Evolutionary conservation across 2,113 vertebrate genomes (phyloP).

Genomic region (Petroica traversi): DNA sequence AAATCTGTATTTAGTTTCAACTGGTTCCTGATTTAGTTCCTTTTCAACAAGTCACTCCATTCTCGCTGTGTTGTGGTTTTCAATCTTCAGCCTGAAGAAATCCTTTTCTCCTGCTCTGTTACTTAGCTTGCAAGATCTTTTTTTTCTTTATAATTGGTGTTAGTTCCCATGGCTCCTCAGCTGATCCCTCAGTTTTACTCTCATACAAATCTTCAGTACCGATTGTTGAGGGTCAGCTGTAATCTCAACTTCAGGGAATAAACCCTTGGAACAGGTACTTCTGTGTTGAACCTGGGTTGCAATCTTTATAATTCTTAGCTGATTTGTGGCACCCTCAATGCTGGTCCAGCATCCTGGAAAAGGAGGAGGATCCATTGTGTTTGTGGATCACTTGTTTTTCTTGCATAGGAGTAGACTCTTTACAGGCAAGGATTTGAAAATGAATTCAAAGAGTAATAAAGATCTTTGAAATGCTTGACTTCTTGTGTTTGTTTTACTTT

Average conservation of each 20-base stretch:
- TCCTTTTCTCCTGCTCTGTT: not conserved
- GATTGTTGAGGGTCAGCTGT: not conserved
- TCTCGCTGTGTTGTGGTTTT: not conserved
- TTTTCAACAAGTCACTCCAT: not conserved
- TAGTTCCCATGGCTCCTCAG: not conserved
- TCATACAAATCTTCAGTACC: not conserved
- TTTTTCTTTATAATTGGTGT: not conserved
- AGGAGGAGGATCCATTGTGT: not conserved
- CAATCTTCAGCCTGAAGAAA: not conserved
- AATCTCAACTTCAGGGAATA: not conserved
- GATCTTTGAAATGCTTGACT: not conserved
- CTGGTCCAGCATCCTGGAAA: not conserved
- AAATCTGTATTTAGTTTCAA: not conserved
- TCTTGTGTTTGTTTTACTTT: not conserved
- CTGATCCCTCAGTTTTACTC: not conserved
- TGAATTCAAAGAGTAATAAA: not conserved
- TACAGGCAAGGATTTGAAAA: not conserved
- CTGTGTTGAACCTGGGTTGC: not conserved
- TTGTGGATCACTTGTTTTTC: not conserved
- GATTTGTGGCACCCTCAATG: not conserved
- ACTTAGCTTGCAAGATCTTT: not conserved
- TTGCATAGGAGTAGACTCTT: not conserved
- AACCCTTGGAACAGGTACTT: not conserved
- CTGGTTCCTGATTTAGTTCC: not conserved
- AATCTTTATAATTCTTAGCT: not conserved